Conservation (phyloP, 2,113 vertebrate genomes). For the Phylloscopus whistleri region DNA sequence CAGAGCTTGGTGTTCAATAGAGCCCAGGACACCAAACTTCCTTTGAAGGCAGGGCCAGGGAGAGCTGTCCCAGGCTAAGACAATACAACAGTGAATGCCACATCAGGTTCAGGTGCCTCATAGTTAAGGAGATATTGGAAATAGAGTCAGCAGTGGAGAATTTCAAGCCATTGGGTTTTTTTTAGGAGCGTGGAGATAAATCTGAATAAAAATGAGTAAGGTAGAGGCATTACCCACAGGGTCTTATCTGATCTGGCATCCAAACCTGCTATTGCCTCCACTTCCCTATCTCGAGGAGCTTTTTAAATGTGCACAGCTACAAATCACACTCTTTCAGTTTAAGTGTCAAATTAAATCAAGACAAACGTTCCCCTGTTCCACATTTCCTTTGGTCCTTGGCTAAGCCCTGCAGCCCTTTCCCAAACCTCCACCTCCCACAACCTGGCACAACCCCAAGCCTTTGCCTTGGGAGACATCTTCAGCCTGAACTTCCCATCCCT, state of each 20-base stretch:
- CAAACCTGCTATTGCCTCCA: conserved; percentile 45
- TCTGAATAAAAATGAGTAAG: conserved; percentile 45
- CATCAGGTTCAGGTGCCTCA: not conserved
- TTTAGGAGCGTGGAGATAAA: not conserved
- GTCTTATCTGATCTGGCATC: conserved; percentile 61
- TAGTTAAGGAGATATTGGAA: not conserved
- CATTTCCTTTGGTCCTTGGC: conserved; percentile 52
- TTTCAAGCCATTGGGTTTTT: not conserved
- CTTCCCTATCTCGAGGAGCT: conserved; percentile 47
- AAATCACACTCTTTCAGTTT: conserved; percentile 54
- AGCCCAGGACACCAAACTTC: not conserved
- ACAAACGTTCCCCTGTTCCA: conserved; percentile 55
- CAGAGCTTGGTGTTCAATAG: not conserved
- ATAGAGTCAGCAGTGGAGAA: not conserved
- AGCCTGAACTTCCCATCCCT: conserved; percentile 35
- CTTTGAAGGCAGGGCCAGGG: not conserved
- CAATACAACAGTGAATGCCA: not conserved
- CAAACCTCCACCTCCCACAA: conserved; percentile 55
- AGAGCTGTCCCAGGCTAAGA: not conserved
- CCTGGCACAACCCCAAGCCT: conserved; percentile 49
- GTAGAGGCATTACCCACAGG: conserved; percentile 55
- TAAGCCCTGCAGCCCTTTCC: conserved; percentile 48
- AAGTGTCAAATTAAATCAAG: conserved; percentile 66
- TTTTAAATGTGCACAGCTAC: conserved; percentile 21
- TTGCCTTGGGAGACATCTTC: conserved; percentile 47